Conservation (phyloP, 2,888 invertebrate genomes). For the Drosophila aldrichi region DNA sequence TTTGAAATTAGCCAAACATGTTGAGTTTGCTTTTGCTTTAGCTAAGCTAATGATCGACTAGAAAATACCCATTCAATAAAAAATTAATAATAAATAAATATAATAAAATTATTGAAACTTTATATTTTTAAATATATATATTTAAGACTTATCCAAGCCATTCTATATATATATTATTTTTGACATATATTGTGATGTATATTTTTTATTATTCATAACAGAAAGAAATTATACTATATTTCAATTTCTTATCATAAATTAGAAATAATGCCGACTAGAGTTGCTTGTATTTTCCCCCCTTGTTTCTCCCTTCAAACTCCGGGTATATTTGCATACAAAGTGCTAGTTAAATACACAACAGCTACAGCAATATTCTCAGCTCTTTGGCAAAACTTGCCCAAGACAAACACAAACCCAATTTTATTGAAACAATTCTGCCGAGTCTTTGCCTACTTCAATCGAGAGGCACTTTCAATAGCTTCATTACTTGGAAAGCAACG, state of each 20-base stretch:
- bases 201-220: no score
- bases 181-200: no score
- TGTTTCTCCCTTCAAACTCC: background rate
- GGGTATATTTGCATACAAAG: background rate
- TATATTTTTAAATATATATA: no score
- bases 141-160: no score
- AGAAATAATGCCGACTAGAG: background rate
- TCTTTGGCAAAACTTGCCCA: background rate
- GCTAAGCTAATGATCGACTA: background rate
- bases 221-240: background rate
- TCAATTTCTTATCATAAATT: background rate
- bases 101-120: no score
- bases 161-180: no score
- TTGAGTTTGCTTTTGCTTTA: background rate
- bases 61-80: background rate
- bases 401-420: slow-evolving; percentile 8
- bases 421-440: slow-evolving; percentile 29
- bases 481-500: slow-evolving; percentile 31
- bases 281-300: background rate
- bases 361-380: background rate
- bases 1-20: slow-evolving; percentile 2
- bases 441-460: slow-evolving; percentile 11
- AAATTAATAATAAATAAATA: no score
- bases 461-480: slow-evolving; percentile 30
- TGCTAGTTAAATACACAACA: background rate